Conservation (phyloP, 2,888 invertebrate genomes). For the Tricholauxania praeusta region DNA sequence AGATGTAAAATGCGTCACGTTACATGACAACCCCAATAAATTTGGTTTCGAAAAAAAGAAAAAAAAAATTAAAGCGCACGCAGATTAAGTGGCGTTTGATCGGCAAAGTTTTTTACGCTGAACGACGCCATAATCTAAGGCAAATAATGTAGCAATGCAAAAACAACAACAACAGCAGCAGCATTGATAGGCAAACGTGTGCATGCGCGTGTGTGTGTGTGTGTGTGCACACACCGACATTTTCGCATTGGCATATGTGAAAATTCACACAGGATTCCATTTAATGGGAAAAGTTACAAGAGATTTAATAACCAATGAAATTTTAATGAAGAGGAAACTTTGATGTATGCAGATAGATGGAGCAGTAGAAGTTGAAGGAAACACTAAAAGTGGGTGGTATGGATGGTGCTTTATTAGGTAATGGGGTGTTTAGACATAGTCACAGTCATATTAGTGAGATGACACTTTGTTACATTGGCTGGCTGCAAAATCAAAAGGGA, state of each 20-base stretch:
- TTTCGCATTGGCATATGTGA: background rate
- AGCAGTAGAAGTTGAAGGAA: background rate
- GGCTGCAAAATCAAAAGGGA: no score
- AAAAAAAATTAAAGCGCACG: background rate
- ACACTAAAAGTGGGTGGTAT: constrained; percentile 1
- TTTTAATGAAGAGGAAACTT: constrained; percentile 39
- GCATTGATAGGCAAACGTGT: no score
- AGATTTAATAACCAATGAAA: constrained; percentile 44
- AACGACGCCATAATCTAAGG: constrained; percentile 24
- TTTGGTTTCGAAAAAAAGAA: no score
- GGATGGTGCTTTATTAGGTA: background rate
- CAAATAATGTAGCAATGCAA: no score
- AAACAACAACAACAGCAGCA: no score
- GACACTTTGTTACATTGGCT: no score
- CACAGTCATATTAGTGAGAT: no score
- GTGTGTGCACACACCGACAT: background rate
- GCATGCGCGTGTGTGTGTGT: no score
- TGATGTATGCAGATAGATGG: constrained; percentile 31
- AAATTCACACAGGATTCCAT: constrained; percentile 11
- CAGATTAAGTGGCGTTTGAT: constrained; percentile 7
- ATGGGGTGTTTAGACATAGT: background rate
- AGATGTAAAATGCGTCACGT: no score
- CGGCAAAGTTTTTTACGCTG: constrained; percentile 20
- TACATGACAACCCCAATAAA: no score
- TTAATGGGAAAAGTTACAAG: constrained; percentile 39